Percentiles rank a stretch among this genome's conserved stretches.
These are phyloP conservation scores for Diaperis boleti DNA, from an alignment of 2,888 invertebrate genomes.

Conservation along the genomic window DNA sequence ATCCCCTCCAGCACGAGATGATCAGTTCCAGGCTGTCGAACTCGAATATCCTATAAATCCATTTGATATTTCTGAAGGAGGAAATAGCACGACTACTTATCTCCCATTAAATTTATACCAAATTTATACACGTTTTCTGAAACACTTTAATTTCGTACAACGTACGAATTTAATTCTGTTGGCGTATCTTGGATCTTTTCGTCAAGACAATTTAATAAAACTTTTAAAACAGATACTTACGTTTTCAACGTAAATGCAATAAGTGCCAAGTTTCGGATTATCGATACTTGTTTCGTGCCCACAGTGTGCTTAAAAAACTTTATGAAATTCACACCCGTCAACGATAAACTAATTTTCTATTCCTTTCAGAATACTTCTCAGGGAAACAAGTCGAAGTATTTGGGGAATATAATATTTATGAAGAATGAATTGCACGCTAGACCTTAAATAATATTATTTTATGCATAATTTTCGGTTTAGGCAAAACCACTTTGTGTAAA, in stretches of 20 bases:
- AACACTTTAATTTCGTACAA: conserved; percentile 33
- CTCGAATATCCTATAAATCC: conserved; percentile 59
- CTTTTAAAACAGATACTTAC: conserved; percentile 47
- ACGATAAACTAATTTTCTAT: conserved; percentile 46
- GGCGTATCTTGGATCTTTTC: conserved; percentile 39
- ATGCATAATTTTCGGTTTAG: too few species aligned
- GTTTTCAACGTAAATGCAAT: conserved; percentile 47
- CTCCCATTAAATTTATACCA: conserved; percentile 57
- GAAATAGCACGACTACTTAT: conserved; percentile 61
- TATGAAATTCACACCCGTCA: conserved; percentile 40
- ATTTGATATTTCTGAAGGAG: conserved; percentile 59
- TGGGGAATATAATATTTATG: too few species aligned
- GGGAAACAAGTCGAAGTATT: neutral
- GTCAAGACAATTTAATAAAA: conserved; percentile 47
- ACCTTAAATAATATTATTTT: too few species aligned
- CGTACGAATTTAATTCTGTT: conserved; percentile 37
- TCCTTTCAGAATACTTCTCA: conserved; percentile 9
- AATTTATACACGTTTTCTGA: conserved; percentile 44
- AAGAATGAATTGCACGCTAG: too few species aligned
- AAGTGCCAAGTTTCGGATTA: conserved; percentile 50
- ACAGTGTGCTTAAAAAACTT: conserved; percentile 37
- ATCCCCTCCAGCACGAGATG: conserved; percentile 55
- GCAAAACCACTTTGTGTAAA: too few species aligned
- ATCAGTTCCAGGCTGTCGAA: conserved; percentile 60
- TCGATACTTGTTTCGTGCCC: conserved; percentile 47